phyloP scores from a whole-genome alignment of 2,888 invertebrate genomes.

The Coremacera marginata region DNA sequence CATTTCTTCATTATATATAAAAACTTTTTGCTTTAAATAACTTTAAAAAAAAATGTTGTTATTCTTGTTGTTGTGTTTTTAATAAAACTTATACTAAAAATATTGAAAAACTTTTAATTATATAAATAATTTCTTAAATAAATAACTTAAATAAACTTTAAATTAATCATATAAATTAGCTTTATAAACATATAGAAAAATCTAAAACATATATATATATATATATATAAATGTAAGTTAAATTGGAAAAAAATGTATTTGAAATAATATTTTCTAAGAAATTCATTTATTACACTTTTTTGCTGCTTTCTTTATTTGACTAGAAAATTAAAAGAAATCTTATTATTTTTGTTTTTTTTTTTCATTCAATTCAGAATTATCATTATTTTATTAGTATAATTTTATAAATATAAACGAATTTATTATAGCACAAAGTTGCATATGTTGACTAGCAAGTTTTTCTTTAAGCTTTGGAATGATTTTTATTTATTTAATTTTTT shows the following conservation, averaged over 20 bases:
- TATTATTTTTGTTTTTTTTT: too few species aligned
- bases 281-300: conserved; percentile 41
- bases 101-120: background rate
- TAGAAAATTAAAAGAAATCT: conserved; percentile 48
- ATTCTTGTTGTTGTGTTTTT: background rate
- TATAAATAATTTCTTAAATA: background rate
- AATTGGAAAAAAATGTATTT: conserved; percentile 39
- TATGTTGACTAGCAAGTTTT: conserved; percentile 31
- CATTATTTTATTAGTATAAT: background rate
- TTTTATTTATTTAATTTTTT: background rate
- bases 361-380: background rate
- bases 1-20: background rate
- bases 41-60: background rate
- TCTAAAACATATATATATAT: background rate
- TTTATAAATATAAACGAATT: conserved; percentile 4
- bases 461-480: background rate
- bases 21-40: background rate
- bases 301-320: conserved; percentile 49
- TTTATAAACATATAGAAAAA: background rate
- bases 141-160: background rate
- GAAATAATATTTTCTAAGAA: conserved; percentile 46
- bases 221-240: background rate
- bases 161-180: background rate
- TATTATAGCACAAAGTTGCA: conserved; percentile 31
- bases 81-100: background rate